Base-by-base conservation (phyloP, 2,113 vertebrate genomes). In the Pelecanus crispus region DNA sequence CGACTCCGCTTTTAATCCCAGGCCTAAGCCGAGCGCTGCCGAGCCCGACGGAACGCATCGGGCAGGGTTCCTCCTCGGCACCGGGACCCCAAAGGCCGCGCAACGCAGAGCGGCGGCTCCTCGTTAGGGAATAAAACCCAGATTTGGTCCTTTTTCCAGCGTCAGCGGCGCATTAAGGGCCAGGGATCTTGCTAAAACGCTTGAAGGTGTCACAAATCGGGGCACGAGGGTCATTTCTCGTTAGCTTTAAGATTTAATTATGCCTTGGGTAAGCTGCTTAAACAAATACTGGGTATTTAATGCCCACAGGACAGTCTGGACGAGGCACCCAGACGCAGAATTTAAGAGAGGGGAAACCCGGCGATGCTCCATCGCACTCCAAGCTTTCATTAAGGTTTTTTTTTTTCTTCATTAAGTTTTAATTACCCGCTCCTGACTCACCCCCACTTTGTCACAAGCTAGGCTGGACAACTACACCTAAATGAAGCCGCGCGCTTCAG, bases 111-210 rank as follows among this genome's bases (percentile, higher is more conserved):
- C 19, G 1, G 17, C 7, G 0, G 36, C 40, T 36, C 26, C 31
- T 72, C 1, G 0, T 3, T 1, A 0, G 15, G 63, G 36, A 34
- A 36, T 6, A 17, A 47, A 24, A 1, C 10, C 12, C 6, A 20
- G 55, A 38, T 32, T 34, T 4, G 31, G 55, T 8, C 20, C 13
- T 18, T 63, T 24, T 19, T 8, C n/a, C 47, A 42, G 61, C 1
- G 0, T 3, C 3, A 28, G 36, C 18, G 5, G 31, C 2, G 0
- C 6, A 1, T 10, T 10, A 13, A 32, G 21, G n/a, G 22, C 21
- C 1, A 14, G 36, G 26, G 42, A 16, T 13, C 2, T 6, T 56
- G 1, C 44, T 0, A 5, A 21, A 55, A 7, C 2, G 19, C 8
- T 9, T 0, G 11, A 13, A 10, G 5, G 61, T 9, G 34, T 11